Evolutionary conservation across 2,888 invertebrate genomes (phyloP).

Genomic region (Morinoia aosen): DNA sequence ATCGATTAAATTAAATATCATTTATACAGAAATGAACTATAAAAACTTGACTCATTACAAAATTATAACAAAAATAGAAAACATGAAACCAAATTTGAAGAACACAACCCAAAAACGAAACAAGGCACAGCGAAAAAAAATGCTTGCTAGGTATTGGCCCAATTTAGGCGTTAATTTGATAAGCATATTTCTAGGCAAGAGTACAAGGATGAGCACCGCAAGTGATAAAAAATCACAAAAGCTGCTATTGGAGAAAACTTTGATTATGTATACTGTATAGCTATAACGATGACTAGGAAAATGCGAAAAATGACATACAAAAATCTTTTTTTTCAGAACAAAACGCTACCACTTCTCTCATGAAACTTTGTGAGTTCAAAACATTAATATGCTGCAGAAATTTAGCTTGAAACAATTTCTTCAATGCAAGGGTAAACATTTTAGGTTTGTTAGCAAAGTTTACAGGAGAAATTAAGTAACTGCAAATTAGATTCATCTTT

Average conservation of each 20-base stretch:
- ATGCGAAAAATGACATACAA: background rate
- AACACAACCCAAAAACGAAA: background rate
- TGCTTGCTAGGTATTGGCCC: background rate
- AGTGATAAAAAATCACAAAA: background rate
- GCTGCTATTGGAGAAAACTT: background rate
- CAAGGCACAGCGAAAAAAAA: background rate
- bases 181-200: background rate
- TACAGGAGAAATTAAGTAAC: background rate
- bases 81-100: background rate
- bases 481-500: background rate
- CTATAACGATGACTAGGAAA: constrained; percentile 9
- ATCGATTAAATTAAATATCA: background rate
- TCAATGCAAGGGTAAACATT: background rate
- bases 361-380: background rate
- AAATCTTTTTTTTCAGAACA: background rate
- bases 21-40: background rate
- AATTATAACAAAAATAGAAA: background rate
- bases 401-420: background rate
- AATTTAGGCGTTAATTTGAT: background rate
- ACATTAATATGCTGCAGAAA: background rate
- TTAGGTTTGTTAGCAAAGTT: background rate
- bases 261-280: background rate
- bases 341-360: background rate
- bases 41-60: background rate
- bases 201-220: background rate